phyloP scores from a whole-genome alignment of 2,113 vertebrate species.

The Mungos mungo region DNA sequence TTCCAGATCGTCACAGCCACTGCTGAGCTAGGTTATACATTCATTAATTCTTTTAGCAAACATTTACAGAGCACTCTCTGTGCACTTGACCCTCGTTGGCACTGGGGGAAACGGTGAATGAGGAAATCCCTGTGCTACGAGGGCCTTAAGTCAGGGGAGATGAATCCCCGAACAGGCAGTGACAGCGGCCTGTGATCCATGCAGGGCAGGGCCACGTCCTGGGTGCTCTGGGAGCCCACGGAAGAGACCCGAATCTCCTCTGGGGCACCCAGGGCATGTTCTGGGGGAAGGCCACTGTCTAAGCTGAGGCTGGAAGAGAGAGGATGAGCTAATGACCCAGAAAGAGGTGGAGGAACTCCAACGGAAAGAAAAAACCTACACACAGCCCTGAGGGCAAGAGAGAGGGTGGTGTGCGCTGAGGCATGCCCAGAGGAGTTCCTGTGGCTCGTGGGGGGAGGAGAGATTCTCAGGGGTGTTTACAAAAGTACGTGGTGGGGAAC shows the following conservation, averaged over 20 bases:
- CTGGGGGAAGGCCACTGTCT: background rate
- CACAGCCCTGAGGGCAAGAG: background rate
- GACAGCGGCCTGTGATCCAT: background rate
- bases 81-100: background rate
- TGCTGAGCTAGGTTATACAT: background rate
- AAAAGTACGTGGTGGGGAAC: background rate
- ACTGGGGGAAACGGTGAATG: too few relatives aligned
- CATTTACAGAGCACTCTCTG: background rate
- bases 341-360: too few relatives aligned
- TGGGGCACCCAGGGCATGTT: background rate
- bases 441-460: background rate
- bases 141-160: background rate
- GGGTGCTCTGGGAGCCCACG: background rate
- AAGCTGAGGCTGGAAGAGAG: background rate
- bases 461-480: background rate
- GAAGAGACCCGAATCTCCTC: background rate
- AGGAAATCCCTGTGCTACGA: background rate
- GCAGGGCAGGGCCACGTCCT: background rate
- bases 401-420: rapidly evolving
- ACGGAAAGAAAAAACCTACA: background rate
- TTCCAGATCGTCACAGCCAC: background rate
- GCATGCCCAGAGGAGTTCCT: background rate
- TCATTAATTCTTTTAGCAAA: background rate
- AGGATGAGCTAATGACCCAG: background rate
- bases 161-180: background rate